phyloP scores from a whole-genome alignment of 2,797 vertebrate genomes.

The Mus minutoides region DNA sequence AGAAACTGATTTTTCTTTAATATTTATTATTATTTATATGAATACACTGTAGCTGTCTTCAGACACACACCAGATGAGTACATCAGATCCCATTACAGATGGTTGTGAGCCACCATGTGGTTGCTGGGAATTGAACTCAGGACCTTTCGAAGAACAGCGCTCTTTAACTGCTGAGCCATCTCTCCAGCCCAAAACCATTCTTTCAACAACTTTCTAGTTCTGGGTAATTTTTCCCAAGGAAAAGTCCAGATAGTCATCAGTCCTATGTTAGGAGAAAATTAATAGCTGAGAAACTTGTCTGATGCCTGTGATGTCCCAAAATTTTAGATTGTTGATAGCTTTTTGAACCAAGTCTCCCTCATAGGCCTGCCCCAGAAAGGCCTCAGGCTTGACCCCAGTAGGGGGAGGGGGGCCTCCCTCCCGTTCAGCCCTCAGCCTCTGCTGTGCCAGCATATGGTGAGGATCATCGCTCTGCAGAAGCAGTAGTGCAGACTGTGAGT shows the following conservation, averaged over 20 bases:
- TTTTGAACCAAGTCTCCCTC: not conserved
- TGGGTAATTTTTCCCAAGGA: slow-evolving; percentile 6
- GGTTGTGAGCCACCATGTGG: too few species aligned
- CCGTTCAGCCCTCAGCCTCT: slow-evolving; percentile 76
- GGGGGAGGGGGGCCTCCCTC: slow-evolving; percentile 76
- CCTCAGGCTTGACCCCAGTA: not conserved
- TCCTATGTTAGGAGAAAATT: not conserved
- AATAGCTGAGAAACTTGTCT: not conserved
- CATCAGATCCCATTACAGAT: too few species aligned
- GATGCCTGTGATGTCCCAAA: not conserved
- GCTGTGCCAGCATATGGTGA: slow-evolving; percentile 70
- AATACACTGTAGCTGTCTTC: too few species aligned
- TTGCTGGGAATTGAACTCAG: too few species aligned
- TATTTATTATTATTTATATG: too few species aligned
- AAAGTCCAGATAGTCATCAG: not conserved
- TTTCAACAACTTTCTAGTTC: not conserved
- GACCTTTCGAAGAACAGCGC: too few species aligned
- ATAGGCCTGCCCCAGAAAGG: not conserved
- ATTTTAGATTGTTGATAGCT: not conserved
- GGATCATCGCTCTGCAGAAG: slow-evolving; percentile 71
- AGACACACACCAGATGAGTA: too few species aligned
- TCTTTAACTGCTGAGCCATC: too few species aligned
- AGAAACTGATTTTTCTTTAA: not conserved
- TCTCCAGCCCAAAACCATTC: too few species aligned
- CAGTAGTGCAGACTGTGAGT: not conserved